Base-by-base conservation (phyloP, 2,797 vertebrate genomes). In the Phrynocephalus forsythii region DNA sequence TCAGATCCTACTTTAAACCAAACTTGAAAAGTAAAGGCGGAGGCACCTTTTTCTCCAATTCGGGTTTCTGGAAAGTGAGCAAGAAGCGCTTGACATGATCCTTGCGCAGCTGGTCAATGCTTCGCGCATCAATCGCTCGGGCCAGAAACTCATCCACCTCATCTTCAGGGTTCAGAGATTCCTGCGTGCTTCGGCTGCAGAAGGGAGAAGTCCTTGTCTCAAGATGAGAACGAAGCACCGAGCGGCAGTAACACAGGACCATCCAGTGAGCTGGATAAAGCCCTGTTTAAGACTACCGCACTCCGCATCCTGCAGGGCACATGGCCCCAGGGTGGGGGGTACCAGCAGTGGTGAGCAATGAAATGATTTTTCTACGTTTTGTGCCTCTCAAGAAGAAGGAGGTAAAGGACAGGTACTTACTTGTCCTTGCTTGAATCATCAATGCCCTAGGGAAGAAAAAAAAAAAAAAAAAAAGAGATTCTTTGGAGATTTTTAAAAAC, bases 341-440 rank as follows among this genome's bases (percentile, higher is more conserved):
- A 3, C 60, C 60, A 63, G 60, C 15, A 63, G 60, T 4, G 16
- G 60, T 15, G 60, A 63, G 18, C 60, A 1, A 63, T 63, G 60
- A 63, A 63, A 11, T 76, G 24, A 44, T 9, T 44, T 76, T 75
- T 75, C 38, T 6, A 75, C 38, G 73, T 44, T 10, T 16, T 44
- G 22, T 30, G 8, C 33, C 11, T 76, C 73, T 38, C 69, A 85
- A 85, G 1, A 85, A 85, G 1, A 44, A 33, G 2, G 3, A 44
- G 18, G 2, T 8, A 15, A 68, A 20, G 26, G 44, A 50, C 30
- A 77, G 79, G 60, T 33, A 96, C 98, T 98, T 93, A 99, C 98
- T 98, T 99, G 97, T 99, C 98, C 97, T 99, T 99, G 95, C 97
- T 99, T 94, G 97, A 96, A 94, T 99, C 98, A 92, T 99, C 98